phyloP scores from a whole-genome alignment of 2,113 vertebrate genomes.

The Scalopus aquaticus region DNA sequence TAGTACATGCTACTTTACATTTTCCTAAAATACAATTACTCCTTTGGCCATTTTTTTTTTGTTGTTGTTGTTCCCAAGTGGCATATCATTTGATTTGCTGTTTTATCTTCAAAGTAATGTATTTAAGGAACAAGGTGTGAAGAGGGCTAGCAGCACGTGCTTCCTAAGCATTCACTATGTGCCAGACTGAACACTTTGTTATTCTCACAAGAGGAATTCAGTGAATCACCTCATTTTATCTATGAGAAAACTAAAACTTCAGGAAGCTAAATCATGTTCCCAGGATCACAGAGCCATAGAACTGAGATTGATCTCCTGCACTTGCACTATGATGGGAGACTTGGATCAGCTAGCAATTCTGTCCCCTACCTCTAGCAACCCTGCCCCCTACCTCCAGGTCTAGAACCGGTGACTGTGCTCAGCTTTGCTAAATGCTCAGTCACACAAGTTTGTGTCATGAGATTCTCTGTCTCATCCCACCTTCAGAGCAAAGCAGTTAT shows the following conservation, averaged over 20 bases:
- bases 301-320: neutral
- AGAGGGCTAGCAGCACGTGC: neutral
- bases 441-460: neutral
- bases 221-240: neutral
- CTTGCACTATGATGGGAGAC: neutral
- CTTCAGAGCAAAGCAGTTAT: neutral
- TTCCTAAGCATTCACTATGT: neutral
- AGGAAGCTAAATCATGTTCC: neutral
- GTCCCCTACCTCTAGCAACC: no score
- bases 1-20: neutral
- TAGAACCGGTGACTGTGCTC: neutral
- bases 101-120: neutral
- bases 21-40: neutral
- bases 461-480: neutral
- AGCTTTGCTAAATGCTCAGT: neutral
- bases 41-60: neutral
- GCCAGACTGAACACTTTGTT: neutral
- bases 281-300: neutral
- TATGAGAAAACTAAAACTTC: constrained; percentile 22
- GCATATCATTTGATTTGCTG: neutral
- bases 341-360: neutral
- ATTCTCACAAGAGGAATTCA: neutral
- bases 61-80: neutral
- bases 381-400: neutral
- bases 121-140: neutral